These are phyloP conservation scores for Trinorchestia longiramus DNA, from an alignment of 1,140 invertebrate genomes.

Conservation along the genomic window DNA sequence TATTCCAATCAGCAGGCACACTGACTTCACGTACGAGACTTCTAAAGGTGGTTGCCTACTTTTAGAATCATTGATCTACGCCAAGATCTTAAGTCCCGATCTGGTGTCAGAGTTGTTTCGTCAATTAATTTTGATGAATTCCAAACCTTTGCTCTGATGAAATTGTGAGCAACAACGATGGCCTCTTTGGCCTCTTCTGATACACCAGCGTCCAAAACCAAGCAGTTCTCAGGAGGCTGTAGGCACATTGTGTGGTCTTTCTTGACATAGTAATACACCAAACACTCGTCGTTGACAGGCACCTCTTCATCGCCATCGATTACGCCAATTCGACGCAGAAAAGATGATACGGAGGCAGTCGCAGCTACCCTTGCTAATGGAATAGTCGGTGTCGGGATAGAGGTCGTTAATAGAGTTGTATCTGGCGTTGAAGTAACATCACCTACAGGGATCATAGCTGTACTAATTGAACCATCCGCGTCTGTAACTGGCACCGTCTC, in stretches of 20 bases:
- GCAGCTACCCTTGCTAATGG: background rate
- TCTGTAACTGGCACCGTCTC: background rate
- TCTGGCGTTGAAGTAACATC: background rate
- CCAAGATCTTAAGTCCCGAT: background rate
- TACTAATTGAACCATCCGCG: background rate
- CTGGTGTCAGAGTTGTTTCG: too few relatives aligned
- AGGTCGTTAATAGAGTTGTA: background rate
- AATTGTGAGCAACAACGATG: background rate
- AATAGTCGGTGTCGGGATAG: background rate
- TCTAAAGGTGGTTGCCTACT: too few relatives aligned
- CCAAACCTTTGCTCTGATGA: background rate
- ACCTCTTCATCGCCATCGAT: background rate
- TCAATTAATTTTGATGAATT: too few relatives aligned
- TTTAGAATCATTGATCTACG: too few relatives aligned
- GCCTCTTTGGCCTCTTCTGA: background rate
- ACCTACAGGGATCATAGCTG: background rate
- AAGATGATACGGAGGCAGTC: background rate
- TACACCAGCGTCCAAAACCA: background rate
- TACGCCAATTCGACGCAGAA: background rate
- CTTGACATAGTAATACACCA: background rate
- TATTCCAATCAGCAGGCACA: too few relatives aligned
- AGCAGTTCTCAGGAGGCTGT: background rate
- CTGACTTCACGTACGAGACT: background rate
- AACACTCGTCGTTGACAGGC: background rate
- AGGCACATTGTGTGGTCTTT: slow-evolving; percentile 2